Evolutionary conservation across 2,113 vertebrate genomes (phyloP).

Genomic region (Polypterus bichir): DNA sequence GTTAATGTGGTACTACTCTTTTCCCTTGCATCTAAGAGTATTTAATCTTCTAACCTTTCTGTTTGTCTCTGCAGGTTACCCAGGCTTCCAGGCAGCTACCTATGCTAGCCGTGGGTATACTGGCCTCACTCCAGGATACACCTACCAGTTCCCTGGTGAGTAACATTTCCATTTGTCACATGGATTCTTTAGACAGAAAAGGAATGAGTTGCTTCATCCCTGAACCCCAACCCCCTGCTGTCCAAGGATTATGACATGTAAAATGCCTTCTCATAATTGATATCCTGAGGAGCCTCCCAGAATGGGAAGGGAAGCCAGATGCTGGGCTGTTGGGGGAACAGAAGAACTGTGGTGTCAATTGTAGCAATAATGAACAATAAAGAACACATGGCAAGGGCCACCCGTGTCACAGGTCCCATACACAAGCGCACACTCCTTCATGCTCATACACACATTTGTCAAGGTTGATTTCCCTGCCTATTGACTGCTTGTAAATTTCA

Average conservation of each 20-base stretch:
- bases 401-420: background rate
- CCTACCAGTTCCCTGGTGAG: conserved; percentile 97
- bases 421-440: conserved; percentile 23
- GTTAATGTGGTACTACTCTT: too few species aligned
- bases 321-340: too few species aligned
- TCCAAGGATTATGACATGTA: background rate
- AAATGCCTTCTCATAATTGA: background rate
- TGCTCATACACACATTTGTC: conserved; percentile 32
- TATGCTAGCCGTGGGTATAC: conserved; percentile 93
- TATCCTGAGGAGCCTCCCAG: background rate
- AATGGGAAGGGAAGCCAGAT: background rate
- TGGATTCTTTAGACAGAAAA: too few species aligned
- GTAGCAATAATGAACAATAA: too few species aligned
- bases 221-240: background rate
- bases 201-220: conserved; percentile 3
- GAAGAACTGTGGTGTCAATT: too few species aligned
- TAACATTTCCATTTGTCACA: conserved; percentile 10
- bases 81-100: conserved; percentile 92
- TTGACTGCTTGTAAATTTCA: conserved; percentile 57
- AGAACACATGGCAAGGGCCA: too few species aligned
- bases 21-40: too few species aligned
- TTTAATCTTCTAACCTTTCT: background rate
- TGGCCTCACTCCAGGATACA: conserved; percentile 90
- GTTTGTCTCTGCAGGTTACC: conserved; percentile 63
- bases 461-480: conserved; percentile 17